These are phyloP conservation scores for Meloidogyne hapla DNA, from an alignment of 1,140 invertebrate genomes.

Conservation along the genomic window DNA sequence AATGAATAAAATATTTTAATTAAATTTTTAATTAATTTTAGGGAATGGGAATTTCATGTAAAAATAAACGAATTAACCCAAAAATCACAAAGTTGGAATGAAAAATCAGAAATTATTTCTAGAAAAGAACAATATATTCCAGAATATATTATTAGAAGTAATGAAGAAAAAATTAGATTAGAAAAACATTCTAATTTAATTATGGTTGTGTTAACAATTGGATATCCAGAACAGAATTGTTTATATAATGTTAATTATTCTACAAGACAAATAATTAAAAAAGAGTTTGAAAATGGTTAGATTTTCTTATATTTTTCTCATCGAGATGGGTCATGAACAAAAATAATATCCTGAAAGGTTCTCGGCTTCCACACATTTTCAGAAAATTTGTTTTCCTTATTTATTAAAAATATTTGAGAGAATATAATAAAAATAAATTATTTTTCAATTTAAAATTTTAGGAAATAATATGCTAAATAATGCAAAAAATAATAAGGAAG, in stretches of 20 bases:
- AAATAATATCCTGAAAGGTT: no score
- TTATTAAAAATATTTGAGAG: no score
- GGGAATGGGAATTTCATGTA: constrained; percentile 7
- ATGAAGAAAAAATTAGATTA: neutral
- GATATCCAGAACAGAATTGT: constrained; percentile 13
- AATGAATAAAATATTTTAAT: no score
- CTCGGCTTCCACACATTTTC: no score
- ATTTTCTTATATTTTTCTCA: neutral
- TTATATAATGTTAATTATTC: neutral
- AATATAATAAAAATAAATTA: no score
- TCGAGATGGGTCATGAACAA: no score
- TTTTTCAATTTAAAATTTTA: neutral
- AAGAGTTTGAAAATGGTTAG: constrained; percentile 14
- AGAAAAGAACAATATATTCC: neutral
- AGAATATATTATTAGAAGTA: neutral
- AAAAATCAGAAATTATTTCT: neutral
- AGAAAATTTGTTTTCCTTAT: no score
- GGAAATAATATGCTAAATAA: neutral
- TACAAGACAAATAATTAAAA: constrained; percentile 10
- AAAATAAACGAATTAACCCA: neutral
- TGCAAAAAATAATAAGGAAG: neutral
- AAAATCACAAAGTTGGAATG: neutral
- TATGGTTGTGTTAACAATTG: neutral
- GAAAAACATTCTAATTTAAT: neutral
- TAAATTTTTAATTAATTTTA: neutral